Base-by-base conservation (phyloP, 2,797 vertebrate species). In the Girardinus metallicus region DNA sequence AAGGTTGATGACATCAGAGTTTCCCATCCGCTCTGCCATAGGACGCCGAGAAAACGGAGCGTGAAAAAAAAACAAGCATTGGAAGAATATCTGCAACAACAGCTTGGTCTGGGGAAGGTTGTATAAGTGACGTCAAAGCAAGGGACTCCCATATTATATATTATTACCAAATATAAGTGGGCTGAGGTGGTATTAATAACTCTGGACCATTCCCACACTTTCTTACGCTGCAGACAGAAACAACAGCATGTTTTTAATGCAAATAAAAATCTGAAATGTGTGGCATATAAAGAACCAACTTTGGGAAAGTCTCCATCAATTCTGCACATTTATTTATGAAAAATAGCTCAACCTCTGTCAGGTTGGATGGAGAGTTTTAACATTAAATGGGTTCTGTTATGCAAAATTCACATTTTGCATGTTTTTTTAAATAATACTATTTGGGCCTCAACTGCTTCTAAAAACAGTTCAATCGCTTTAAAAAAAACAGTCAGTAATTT, bases 1-100 rank as follows among this genome's bases (percentile, higher is more conserved):
- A 97, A 97, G 97, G 97, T 97, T 98, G 98, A 98, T 98, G 98
- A 99, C 97, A 98, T 99, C 98, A 99, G 97, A 98, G 97, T 98
- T 98, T 98, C 97, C 98, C 97, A 97, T 98, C 97, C 98, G 96
- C 96, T 97, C 96, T 96, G 95, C 96, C 94, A 96, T 95, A 94
- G 96, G 96, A 97, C 26, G 90, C 97, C 89, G 88, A 86, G 89
- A 79, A 91, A 88, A 77, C 55, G 46, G 29, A 82, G 49, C 74
- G 39, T 36, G 31, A 6, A 39, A 31, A 51, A 26, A 23, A 51
- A 26, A 51, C 18, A 51, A 26, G 16, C 57, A 70, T 57, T 66
- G 18, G 76, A 70, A 82, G 64, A 85, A 86, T 83, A 86, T 86
- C 80, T 87, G 89, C 83, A 84, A 83, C 73, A 89, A 80, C 89